Percentiles rank a stretch among this genome's conserved stretches.
Evolutionary conservation across 2,888 invertebrate genomes (phyloP).

Genomic region (Callyntrura guangdongensis): DNA sequence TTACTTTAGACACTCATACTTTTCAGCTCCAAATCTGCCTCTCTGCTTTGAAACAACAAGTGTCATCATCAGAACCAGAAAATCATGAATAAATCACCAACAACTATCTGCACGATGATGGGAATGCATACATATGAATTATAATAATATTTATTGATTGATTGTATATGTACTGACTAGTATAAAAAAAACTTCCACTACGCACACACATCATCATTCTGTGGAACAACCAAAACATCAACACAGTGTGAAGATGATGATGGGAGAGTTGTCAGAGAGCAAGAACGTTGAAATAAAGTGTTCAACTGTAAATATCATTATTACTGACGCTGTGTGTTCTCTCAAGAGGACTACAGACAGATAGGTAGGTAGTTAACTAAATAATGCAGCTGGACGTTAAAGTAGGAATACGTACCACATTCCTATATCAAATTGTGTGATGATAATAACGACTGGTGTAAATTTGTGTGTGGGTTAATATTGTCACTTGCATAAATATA

Average conservation of each 20-base stretch:
- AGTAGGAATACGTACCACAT: background rate
- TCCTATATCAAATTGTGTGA: constrained; percentile 41
- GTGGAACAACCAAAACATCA: background rate
- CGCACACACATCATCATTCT: background rate
- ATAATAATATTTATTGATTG: constrained; percentile 61
- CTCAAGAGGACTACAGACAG: background rate
- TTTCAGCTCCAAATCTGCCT: constrained; percentile 40
- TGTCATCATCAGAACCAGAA: constrained; percentile 51
- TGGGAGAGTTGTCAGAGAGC: no score
- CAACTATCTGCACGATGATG: constrained; percentile 31
- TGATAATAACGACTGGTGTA: constrained; percentile 42
- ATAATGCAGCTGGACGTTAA: background rate
- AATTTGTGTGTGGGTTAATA: constrained; percentile 64
- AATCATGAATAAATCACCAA: constrained; percentile 58
- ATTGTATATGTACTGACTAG: background rate
- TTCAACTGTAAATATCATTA: constrained; percentile 18
- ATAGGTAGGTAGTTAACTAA: background rate
- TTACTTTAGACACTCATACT: constrained; percentile 56
- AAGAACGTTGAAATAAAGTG: background rate
- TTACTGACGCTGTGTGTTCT: background rate
- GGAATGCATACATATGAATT: constrained; percentile 39
- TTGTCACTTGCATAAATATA: constrained; percentile 3
- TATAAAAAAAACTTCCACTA: background rate
- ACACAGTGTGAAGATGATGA: background rate
- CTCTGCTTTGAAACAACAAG: constrained; percentile 64